Evolutionary conservation across 2,797 vertebrate genomes (phyloP), one percentile per base, ranked within the genome.

Genomic region (Channa striata): DNA sequence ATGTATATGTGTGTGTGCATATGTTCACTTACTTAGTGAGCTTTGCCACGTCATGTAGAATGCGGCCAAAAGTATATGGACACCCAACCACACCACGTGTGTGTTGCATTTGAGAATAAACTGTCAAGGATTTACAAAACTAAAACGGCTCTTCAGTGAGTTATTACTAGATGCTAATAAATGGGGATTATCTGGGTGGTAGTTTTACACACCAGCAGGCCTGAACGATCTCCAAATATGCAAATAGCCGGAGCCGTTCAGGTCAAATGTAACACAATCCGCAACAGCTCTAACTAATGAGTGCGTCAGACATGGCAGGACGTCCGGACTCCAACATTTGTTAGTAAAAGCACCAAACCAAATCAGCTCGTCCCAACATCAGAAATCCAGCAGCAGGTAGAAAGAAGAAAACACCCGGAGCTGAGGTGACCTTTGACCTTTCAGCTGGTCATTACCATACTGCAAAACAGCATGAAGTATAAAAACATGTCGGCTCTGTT

Each of bases 331-430:
- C 11, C 43, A n/a, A 12, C 54, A 82, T 86, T 82, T 86, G 84
- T 72, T 81, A 78, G 80, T 82, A 25, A 87, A 86, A 89, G 20
- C 56, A 34, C 11, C 3, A 46, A 72, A 78, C 39, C 74, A 78
- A 80, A 72, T 72, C 8, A 75, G 70, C 42, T 42, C 34, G 4
- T 49, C 23, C 6, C 43, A n/a, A n/a, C 66, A 9, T 4, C 14
- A 63, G 50, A 47, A 36, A 11, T 2, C 30, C 17, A 37, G 63
- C 11, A 23, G 42, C 48, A 23, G 47, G 20, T 30, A 30, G 25
- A 30, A 30, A 30, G 6, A n/a, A n/a, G n/a, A n/a, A 30, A 30
- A 2, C 25, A 4, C 25, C 25, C 25, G 1, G 34, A 5, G 33
- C 60, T 0, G 34, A 13, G 42, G 12, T 51, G 59, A 78, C 82